phyloP scores from a whole-genome alignment of 1,140 invertebrate species.

The Ericerus pela region DNA sequence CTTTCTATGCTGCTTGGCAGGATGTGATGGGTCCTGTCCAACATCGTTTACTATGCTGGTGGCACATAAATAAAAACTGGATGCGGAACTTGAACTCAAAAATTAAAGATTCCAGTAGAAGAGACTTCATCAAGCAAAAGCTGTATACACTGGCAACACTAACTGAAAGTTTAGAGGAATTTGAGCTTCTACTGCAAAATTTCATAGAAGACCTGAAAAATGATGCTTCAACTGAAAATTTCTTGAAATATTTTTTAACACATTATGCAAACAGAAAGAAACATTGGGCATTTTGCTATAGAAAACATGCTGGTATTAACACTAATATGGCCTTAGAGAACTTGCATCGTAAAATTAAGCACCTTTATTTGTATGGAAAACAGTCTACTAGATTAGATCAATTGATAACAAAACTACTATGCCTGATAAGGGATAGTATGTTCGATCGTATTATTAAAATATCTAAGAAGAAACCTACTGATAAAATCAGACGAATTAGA shows the following conservation, averaged over 20 bases:
- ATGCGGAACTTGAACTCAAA: not conserved
- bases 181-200: not conserved
- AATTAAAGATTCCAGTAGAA: not conserved
- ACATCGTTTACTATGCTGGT: slow-evolving; percentile 14
- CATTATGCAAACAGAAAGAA: not conserved
- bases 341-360: slow-evolving; percentile 18
- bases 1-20: slow-evolving; percentile 14
- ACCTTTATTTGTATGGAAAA: slow-evolving; percentile 15
- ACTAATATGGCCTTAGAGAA: slow-evolving; percentile 19
- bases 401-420: slow-evolving; percentile 8
- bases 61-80: slow-evolving; percentile 16
- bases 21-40: slow-evolving; percentile 1
- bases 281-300: slow-evolving; percentile 16
- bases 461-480: slow-evolving; percentile 10
- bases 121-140: not conserved
- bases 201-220: not conserved
- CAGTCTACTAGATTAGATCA: slow-evolving; percentile 15
- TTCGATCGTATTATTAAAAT: slow-evolving; percentile 10
- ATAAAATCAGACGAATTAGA: not conserved
- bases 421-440: not conserved
- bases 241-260: not conserved
- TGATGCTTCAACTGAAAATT: not conserved
- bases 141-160: not conserved
- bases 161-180: not conserved
- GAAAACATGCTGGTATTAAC: slow-evolving; percentile 19